Evolutionary conservation across 2,888 invertebrate genomes (phyloP).

Genomic region (Hirtodrosophila cameraria): DNA sequence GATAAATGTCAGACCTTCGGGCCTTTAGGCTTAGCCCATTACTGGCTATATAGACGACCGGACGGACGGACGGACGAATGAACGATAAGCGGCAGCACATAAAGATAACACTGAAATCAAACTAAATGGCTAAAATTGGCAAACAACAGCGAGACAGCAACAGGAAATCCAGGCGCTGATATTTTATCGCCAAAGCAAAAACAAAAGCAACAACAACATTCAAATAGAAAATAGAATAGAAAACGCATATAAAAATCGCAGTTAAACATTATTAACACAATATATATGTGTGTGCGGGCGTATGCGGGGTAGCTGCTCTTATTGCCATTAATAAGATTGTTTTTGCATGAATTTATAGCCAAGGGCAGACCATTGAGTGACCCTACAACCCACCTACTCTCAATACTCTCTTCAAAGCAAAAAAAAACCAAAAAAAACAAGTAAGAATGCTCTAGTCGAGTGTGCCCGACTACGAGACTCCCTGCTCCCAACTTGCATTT

Average conservation of each 20-base stretch:
- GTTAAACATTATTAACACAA: slow-evolving; percentile 78
- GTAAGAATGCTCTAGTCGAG: too few relatives aligned
- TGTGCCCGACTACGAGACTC: too few relatives aligned
- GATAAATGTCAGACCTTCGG: slow-evolving; percentile 47
- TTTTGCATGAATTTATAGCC: slow-evolving; percentile 77
- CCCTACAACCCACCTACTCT: slow-evolving; percentile 14
- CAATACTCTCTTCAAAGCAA: slow-evolving; percentile 18
- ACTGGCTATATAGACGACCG: slow-evolving; percentile 50
- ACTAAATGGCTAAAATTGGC: slow-evolving; percentile 79
- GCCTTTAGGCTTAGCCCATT: slow-evolving; percentile 65
- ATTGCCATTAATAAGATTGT: slow-evolving; percentile 78
- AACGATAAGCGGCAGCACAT: slow-evolving; percentile 70
- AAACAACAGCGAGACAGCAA: slow-evolving; percentile 59
- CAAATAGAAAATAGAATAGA: slow-evolving; percentile 18
- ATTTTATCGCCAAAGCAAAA: slow-evolving; percentile 47
- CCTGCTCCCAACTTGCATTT: too few relatives aligned
- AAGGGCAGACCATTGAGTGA: slow-evolving; percentile 43
- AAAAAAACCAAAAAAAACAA: slow-evolving; percentile 27
- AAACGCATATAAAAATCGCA: slow-evolving; percentile 73
- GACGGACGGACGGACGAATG: too few relatives aligned
- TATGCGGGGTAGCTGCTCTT: slow-evolving; percentile 45
- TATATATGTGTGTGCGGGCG: slow-evolving; percentile 32
- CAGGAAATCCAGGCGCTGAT: slow-evolving; percentile 69
- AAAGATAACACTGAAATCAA: slow-evolving; percentile 76
- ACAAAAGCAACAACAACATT: slow-evolving; percentile 16